Conservation (phyloP, 2,797 vertebrate genomes). For the Molothrus aeneus region DNA sequence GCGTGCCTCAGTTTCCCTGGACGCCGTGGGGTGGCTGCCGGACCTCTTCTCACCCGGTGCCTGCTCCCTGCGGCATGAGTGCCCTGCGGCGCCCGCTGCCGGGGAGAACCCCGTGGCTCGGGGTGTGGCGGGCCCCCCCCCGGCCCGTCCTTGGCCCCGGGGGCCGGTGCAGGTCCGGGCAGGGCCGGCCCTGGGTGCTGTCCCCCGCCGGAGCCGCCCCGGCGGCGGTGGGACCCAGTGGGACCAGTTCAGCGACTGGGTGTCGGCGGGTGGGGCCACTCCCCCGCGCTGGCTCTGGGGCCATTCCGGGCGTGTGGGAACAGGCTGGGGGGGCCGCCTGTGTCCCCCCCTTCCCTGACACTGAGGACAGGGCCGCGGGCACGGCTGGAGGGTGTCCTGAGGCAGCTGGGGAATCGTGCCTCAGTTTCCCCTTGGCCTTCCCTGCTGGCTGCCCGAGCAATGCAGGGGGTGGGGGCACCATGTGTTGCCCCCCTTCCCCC, state of each 20-base stretch:
- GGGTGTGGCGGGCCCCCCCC: neutral
- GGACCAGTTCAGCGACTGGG: slow-evolving; percentile 62
- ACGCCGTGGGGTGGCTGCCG: accelerated
- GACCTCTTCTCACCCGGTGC: neutral
- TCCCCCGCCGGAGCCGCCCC: slow-evolving; percentile 53
- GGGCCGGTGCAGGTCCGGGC: slow-evolving; percentile 45
- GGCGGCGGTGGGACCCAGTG: slow-evolving; percentile 55
- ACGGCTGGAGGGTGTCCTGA: neutral
- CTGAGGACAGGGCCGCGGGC: neutral
- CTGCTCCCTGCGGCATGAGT: neutral
- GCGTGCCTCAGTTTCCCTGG: neutral
- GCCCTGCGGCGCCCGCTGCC: neutral
- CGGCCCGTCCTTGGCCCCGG: neutral
- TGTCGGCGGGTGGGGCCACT: slow-evolving; percentile 46
- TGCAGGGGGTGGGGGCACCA: neutral
- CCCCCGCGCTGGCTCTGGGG: slow-evolving; percentile 46
- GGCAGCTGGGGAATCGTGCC: neutral
- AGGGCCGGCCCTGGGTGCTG: slow-evolving; percentile 50
- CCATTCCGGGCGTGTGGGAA: slow-evolving; percentile 27
- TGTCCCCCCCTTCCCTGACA: neutral
- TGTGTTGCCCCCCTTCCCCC: accelerated
- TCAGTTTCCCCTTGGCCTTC: neutral
- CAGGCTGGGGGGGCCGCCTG: neutral
- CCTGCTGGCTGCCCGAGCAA: accelerated
- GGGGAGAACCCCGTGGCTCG: slow-evolving; percentile 2